phyloP scores from a whole-genome alignment of 2,797 vertebrate genomes.

The Cuniculus paca region DNA sequence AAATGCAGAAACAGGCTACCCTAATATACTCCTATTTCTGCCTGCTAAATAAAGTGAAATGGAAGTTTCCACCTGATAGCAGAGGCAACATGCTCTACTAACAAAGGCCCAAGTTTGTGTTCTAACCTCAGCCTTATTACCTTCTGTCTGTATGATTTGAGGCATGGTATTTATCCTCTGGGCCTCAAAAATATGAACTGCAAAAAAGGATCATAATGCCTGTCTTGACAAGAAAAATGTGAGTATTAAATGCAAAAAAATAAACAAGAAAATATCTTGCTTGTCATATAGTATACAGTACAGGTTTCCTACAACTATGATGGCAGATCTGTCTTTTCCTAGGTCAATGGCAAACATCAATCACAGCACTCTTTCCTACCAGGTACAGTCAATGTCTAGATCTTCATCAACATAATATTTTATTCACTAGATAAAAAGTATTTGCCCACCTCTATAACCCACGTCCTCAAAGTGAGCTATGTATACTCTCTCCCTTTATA shows the following conservation, averaged over 20 bases:
- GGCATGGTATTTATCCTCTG: conserved; percentile 29
- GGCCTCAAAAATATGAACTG: conserved; percentile 29
- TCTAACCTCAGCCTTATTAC: not conserved
- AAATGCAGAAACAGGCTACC: conserved; percentile 27
- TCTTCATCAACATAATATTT: conserved; percentile 56
- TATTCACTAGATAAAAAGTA: conserved; percentile 22
- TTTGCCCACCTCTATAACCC: not conserved
- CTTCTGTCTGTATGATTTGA: not conserved
- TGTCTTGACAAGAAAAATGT: conserved; percentile 37
- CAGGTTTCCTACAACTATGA: conserved; percentile 36
- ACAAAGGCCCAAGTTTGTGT: not conserved
- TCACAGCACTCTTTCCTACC: not conserved
- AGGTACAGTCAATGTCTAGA: not conserved
- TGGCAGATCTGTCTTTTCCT: conserved; percentile 5
- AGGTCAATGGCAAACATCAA: conserved; percentile 21
- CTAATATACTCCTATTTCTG: not conserved
- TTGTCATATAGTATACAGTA: conserved; percentile 5
- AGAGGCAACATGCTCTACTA: not conserved
- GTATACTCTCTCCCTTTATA: not conserved
- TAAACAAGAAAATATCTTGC: conserved; percentile 12
- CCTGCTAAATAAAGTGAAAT: conserved; percentile 26
- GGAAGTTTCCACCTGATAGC: not conserved
- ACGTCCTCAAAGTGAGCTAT: not conserved
- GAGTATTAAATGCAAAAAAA: not conserved
- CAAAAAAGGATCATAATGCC: conserved; percentile 52